Percentiles rank a stretch among this genome's conserved stretches.
These are phyloP conservation scores for Sphaerophoria rueppellii DNA, from an alignment of 2,888 invertebrate genomes.

Conservation along the genomic window DNA sequence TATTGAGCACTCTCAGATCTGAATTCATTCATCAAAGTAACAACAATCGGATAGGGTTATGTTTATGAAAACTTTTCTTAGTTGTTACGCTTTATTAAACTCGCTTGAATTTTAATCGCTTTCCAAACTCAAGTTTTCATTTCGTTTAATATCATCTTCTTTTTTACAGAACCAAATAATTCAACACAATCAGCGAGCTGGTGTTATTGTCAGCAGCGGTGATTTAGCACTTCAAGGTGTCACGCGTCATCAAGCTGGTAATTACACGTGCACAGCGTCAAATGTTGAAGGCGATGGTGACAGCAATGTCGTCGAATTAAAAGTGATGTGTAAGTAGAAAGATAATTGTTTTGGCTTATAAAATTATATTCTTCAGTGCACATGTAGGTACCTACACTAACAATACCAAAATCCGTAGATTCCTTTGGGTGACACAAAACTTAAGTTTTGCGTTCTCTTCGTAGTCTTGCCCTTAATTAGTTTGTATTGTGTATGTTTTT, in stretches of 20 bases:
- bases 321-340: conserved; percentile 93
- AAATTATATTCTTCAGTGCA: not conserved
- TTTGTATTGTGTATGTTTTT: conserved; percentile 12
- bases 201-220: conserved; percentile 93
- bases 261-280: conserved; percentile 94
- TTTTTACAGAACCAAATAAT: conserved; percentile 89
- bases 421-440: not conserved
- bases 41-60: too few species aligned
- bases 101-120: too few species aligned
- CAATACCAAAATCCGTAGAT: not conserved
- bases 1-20: too few species aligned
- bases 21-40: too few species aligned
- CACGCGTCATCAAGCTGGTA: conserved; percentile 91
- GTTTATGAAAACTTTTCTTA: too few species aligned
- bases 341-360: not conserved
- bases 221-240: conserved; percentile 92
- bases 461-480: conserved; percentile 26
- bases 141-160: not conserved
- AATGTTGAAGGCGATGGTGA: conserved; percentile 96
- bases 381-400: not conserved
- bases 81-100: too few species aligned
- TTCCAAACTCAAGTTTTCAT: too few species aligned
- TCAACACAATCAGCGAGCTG: conserved; percentile 92
- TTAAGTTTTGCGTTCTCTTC: not conserved
- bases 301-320: conserved; percentile 90